Evolutionary conservation across 2,888 invertebrate species (phyloP), one percentile per base, ranked within the genome.

Genomic region (Toxonevra muliebris): DNA sequence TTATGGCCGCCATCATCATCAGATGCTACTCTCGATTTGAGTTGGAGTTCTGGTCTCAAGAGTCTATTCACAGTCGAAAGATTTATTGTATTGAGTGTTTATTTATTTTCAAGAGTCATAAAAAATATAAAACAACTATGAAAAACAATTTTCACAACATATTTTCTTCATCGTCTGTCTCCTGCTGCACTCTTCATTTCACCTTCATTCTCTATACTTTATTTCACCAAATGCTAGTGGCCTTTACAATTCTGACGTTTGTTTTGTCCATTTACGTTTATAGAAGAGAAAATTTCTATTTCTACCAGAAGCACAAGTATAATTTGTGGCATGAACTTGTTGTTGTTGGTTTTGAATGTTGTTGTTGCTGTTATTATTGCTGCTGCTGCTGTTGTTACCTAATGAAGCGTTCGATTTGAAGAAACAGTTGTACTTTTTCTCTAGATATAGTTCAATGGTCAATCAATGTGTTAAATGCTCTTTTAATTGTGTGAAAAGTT

Each of bases 41-140:
- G 12, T 58, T 52, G 45, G 53, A 55, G 42, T 62, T 58, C 30
- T 60, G 70, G 76, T 78, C 80, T 79, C 78, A 74, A 80, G 79
- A 78, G 79, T 76, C 79, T 76, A 78, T 79, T 78, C 79, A 79
- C 70, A 73, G 76, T 64, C 74, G 76, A 78, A 30, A 80, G 79
- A 79, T 79, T 79, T 79, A 80, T 79, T 79, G 79, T 79, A 79
- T 79, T 78, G 78, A 79, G 80, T 79, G 80, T 80, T 80, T 79
- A 79, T 80, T 79, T 79, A 80, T 80, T 79, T 79, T 79, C 74
- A 73, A 79, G 76, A 76, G 77, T 77, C 79, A 79, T 79, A 80
- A 78, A 79, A 78, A 75, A 76, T 76, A 73, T 74, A 70, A 73
- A 68, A 68, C 69, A 64, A 61, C 65, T 63, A 58, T 61, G 70